Conservation (phyloP, 2,888 invertebrate species). For the Drosophila mulleri region DNA sequence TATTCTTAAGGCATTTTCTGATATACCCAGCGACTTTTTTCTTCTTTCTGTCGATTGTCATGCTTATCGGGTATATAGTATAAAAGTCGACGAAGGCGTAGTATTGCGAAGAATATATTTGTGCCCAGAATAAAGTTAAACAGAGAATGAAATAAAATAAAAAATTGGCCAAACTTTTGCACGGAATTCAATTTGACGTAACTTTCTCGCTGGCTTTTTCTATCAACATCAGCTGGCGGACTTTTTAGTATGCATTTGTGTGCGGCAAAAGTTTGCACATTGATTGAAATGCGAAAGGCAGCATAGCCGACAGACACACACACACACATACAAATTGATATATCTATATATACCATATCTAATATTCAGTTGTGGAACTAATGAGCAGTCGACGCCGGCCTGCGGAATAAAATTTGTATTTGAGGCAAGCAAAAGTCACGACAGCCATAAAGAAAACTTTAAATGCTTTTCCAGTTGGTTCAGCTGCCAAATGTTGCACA, state of each 20-base stretch:
- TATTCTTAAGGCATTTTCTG: too few species aligned
- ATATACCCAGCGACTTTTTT: background rate
- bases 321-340: background rate
- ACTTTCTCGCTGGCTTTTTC: conserved; percentile 57
- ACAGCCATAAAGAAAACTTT: conserved; percentile 66
- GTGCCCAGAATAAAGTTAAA: conserved; percentile 23
- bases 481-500: conserved; percentile 64
- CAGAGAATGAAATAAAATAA: background rate
- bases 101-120: conserved; percentile 22
- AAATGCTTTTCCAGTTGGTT: conserved; percentile 65
- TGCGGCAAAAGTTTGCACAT: conserved; percentile 63
- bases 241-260: conserved; percentile 72
- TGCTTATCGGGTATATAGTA: conserved; percentile 23
- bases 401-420: conserved; percentile 49
- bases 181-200: conserved; percentile 73
- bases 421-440: conserved; percentile 56
- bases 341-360: conserved; percentile 10
- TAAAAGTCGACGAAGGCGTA: conserved; percentile 2
- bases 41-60: background rate
- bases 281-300: conserved; percentile 72
- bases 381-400: conserved; percentile 61
- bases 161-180: conserved; percentile 52
- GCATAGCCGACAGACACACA: conserved; percentile 3
- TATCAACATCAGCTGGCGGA: conserved; percentile 61
- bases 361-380: conserved; percentile 68